Base-by-base conservation (phyloP, 2,888 invertebrate genomes). In the Apamea sordens region DNA sequence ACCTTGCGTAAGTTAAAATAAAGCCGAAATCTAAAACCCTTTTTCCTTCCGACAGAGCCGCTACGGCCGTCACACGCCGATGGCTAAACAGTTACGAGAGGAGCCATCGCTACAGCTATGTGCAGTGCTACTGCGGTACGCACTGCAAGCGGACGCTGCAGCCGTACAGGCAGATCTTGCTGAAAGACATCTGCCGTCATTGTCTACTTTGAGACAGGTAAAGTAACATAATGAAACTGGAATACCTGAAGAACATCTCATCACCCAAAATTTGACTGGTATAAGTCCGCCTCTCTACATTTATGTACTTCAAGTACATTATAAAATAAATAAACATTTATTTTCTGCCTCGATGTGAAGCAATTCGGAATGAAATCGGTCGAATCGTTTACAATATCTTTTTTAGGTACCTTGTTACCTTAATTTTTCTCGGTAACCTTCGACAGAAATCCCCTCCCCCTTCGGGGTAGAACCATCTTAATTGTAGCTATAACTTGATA, bases 71-170 rank as follows among this genome's bases (percentile, higher is more conserved):
- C 97, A 99, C 91, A 99, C 99, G 50, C 98, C 98, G 47, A 97
- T 99, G 92, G 98, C 99, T 0, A 98, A 98, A 95, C 99, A 99
- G 44, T 96, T 99, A 44, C 99, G 99, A 94, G 99, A 99, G 95
- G 99, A 99, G 96, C 99, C 99, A 1, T 99, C 99, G 73, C 98
- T 99, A 93, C 99, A 99, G 94, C 97, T 99, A 87, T 98, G 99
- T 93, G 98, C 98, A 36, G 99, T 99, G 87, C 97, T 99, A 92
- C 98, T 99, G 92, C 98, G 99, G 86, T 98, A 98, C 93, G 98
- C 99, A 87, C 94, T 98, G 82, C 98, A 98, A 91, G 98, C 98
- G 1, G 98, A 98, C 89, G 97, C 98, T 0, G 97, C 97, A 8
- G 97, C 98, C 32, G 98, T 99, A 85, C 99, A 99, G 94, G 97